Evolutionary conservation across 2,797 vertebrate species (phyloP).

Genomic region (Cryptoblepharus egeriae): DNA sequence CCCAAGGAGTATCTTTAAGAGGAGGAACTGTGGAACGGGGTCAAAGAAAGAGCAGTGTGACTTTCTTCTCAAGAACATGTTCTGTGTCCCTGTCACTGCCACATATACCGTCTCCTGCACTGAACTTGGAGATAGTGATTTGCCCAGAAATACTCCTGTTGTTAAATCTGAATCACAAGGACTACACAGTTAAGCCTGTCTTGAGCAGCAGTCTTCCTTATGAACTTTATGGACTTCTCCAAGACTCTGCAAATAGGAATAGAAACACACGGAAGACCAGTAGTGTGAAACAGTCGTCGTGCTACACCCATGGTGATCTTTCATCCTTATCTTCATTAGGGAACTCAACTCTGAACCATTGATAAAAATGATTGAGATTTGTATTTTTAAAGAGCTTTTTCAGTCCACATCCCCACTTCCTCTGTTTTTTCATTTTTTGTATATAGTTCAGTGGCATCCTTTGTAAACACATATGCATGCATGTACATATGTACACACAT

Average conservation of each 20-base stretch:
- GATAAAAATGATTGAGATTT: neutral
- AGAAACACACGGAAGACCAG: neutral
- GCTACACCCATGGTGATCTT: neutral
- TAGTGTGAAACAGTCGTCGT: neutral
- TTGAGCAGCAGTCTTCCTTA: neutral
- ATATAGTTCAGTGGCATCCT: neutral
- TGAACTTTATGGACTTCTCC: neutral
- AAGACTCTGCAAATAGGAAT: slow-evolving; percentile 13
- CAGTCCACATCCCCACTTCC: accelerated
- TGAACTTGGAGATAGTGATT: neutral
- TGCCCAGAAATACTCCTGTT: neutral
- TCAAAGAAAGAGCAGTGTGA: neutral
- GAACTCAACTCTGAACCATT: neutral
- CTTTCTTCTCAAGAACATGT: neutral
- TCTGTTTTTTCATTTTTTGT: accelerated
- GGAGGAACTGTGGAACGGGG: accelerated
- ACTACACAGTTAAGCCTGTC: neutral
- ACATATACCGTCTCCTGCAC: neutral
- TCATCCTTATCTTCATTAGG: neutral
- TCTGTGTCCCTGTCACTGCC: neutral
- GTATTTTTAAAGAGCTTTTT: neutral
- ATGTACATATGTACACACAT: neutral
- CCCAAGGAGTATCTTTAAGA: accelerated
- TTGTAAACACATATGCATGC: accelerated
- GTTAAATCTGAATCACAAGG: neutral